These are phyloP conservation scores for Centropyge bicolor DNA, from an alignment of 2,797 vertebrate species.

Conservation along the genomic window DNA sequence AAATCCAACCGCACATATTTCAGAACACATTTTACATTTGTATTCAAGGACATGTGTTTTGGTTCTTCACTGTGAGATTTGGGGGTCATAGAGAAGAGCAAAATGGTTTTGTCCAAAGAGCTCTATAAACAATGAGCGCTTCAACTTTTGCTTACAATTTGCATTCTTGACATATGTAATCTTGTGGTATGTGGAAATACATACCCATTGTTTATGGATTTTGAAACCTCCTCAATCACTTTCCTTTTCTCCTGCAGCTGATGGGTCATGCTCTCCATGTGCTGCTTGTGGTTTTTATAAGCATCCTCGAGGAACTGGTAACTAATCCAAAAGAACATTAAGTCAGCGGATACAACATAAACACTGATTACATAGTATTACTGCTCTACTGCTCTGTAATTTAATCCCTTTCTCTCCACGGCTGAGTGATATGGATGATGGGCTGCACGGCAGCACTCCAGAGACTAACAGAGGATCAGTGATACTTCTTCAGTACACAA, in stretches of 20 bases:
- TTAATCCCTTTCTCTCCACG: not conserved
- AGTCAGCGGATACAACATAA: constrained; percentile 5
- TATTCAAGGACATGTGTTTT: not conserved
- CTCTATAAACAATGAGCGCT: not conserved
- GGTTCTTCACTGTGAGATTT: not conserved
- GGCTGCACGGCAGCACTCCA: not conserved
- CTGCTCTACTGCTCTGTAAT: not conserved
- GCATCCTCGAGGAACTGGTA: constrained; percentile 95
- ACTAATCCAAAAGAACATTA: constrained; percentile 55
- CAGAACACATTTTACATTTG: constrained; percentile 1
- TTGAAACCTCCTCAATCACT: constrained; percentile 90
- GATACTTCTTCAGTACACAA: not conserved
- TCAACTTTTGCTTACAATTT: not conserved
- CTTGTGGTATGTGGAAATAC: constrained; percentile 11
- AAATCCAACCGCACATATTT: not conserved
- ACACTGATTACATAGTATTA: not conserved
- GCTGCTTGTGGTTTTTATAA: constrained; percentile 91
- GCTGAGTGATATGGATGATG: not conserved
- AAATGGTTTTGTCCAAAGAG: not conserved
- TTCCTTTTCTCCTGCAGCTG: constrained; percentile 93
- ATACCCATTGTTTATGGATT: constrained; percentile 91
- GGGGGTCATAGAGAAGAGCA: not conserved
- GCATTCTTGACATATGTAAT: not conserved
- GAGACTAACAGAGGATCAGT: not conserved
- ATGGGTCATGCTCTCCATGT: constrained; percentile 90